phyloP scores from a whole-genome alignment of 2,113 vertebrate species.

The Miniopterus natalensis region DNA sequence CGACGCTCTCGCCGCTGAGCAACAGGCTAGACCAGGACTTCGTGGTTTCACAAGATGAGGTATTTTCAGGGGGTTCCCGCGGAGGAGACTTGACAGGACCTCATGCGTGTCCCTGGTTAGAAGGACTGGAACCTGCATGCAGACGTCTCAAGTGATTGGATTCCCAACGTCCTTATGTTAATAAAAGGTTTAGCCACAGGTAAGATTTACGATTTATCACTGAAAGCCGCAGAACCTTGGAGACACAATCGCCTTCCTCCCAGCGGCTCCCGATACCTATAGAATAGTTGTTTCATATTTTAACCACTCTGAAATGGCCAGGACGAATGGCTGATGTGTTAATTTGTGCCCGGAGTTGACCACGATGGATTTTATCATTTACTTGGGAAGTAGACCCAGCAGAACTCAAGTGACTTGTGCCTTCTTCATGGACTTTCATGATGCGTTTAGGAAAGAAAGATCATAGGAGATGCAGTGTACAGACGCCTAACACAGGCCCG shows the following conservation, averaged over 20 bases:
- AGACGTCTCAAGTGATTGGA: slow-evolving; percentile 92
- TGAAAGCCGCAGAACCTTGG: slow-evolving; percentile 89
- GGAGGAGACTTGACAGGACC: slow-evolving; percentile 88
- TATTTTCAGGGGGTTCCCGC: slow-evolving; percentile 88
- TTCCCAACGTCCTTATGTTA: slow-evolving; percentile 91
- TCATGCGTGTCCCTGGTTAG: slow-evolving; percentile 82
- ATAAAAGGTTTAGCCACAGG: slow-evolving; percentile 90
- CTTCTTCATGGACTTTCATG: not conserved
- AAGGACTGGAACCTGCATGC: slow-evolving; percentile 87
- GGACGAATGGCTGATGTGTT: not conserved
- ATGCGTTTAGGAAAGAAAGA: no score
- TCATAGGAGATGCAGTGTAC: not conserved
- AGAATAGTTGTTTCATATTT: not conserved
- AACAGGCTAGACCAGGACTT: no score
- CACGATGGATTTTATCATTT: no score
- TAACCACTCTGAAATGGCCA: not conserved
- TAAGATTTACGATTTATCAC: slow-evolving; percentile 94
- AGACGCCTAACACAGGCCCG: not conserved
- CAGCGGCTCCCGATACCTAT: not conserved
- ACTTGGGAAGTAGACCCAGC: not conserved
- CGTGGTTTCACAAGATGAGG: slow-evolving; percentile 81
- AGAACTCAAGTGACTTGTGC: not conserved
- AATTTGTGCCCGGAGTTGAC: not conserved
- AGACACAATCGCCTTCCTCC: slow-evolving; percentile 84
- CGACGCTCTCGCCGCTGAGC: no score